A percentile compares a stretch with the other conserved stretches of the same genome.
phyloP scores from a whole-genome alignment of 2,797 vertebrate genomes.

The Antennarius maculatus region DNA sequence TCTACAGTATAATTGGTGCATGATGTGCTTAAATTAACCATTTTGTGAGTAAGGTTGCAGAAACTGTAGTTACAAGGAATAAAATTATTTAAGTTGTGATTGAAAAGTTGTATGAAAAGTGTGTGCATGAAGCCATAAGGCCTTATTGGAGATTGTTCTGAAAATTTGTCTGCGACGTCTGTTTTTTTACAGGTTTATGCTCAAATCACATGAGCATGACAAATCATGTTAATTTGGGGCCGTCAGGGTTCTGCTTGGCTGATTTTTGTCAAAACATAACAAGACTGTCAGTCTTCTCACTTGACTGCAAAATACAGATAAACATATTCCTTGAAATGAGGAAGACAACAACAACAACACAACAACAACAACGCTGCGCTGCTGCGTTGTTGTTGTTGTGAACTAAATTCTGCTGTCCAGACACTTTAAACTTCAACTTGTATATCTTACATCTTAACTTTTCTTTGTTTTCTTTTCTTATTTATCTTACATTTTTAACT shows the following conservation, averaged over 20 bases:
- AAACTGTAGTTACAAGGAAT: slow-evolving; percentile 16
- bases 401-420: too few relatives aligned
- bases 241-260: neutral
- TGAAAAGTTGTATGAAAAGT: slow-evolving; percentile 13
- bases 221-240: neutral
- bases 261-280: neutral
- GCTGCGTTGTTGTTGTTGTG: too few relatives aligned
- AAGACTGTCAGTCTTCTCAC: neutral
- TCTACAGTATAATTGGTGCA: slow-evolving; percentile 43
- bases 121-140: neutral
- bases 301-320: neutral
- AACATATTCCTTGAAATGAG: neutral
- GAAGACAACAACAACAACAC: too few relatives aligned
- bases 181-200: neutral
- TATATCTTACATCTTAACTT: too few relatives aligned
- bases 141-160: neutral
- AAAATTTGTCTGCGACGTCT: neutral
- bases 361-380: too few relatives aligned
- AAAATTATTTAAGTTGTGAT: slow-evolving; percentile 12
- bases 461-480: too few relatives aligned
- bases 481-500: too few relatives aligned
- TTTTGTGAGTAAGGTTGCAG: slow-evolving; percentile 9
- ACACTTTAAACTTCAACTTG: too few relatives aligned
- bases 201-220: neutral
- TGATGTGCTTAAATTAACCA: slow-evolving; percentile 50